Evolutionary conservation across 2,888 invertebrate species (phyloP), one percentile per base, ranked within the genome.

Genomic region (Salpingus planirostris): DNA sequence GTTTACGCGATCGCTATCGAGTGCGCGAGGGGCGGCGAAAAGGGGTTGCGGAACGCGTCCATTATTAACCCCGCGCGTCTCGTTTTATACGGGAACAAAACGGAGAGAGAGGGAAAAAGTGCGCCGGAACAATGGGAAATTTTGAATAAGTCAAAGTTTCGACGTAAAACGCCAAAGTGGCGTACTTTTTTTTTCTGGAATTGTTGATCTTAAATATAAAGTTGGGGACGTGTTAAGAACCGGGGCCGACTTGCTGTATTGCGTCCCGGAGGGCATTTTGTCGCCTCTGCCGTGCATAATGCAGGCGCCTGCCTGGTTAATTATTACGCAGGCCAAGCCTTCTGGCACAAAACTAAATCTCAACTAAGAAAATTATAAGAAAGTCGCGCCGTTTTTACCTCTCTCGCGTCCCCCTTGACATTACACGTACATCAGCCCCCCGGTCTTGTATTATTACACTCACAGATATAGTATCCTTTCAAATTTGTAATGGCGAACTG

Each of bases 1-100:
- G 59, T 57, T 57, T 54, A 56, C 56, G 48, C 55, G 50, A 53
- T 55, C 48, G 50, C 51, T 52, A 52, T 50, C 39, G 48, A 39
- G 46, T 44, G 35, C 50, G 11, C 18, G 10, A 8, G 10, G 10
- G 7, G 10, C 23, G 8, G 5, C 6, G 4, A 23, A 23, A 8
- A 18, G 8, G 18, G 18, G 18, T 18, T 18, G 18, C 5, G 5
- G 5, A 8, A 18, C 8, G 5, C 5, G 18, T 18, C 5, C 8
- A 18, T 18, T 18, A 5, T 18, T 5, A 18, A 18, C n/a, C n/a
- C n/a, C n/a, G n/a, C n/a, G n/a, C n/a, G n/a, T n/a, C n/a, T n/a
- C n/a, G n/a, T n/a, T n/a, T n/a, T n/a, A n/a, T n/a, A n/a, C n/a
- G n/a, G n/a, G n/a, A n/a, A n/a, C n/a, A n/a, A n/a, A n/a, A n/a